Evolutionary conservation across 2,797 vertebrate genomes (phyloP).

Genomic region (Sarcophilus harrisii): DNA sequence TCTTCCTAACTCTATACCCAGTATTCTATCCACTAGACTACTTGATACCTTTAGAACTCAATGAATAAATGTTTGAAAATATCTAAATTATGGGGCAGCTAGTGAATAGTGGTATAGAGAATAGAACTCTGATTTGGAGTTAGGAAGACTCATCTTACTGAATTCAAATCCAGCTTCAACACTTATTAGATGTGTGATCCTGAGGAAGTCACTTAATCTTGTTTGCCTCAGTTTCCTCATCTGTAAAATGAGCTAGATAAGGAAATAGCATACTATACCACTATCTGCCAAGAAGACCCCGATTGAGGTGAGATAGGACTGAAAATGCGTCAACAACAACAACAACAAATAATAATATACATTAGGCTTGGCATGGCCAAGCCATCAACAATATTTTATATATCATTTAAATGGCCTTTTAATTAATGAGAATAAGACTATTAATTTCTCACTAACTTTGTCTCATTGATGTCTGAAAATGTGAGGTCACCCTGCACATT

Average conservation of each 20-base stretch:
- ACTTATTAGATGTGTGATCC: not conserved
- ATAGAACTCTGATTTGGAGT: not conserved
- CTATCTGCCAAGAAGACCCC: not conserved
- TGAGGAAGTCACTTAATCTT: not conserved
- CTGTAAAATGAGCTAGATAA: not conserved
- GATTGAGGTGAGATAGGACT: not conserved
- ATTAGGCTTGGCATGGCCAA: not conserved
- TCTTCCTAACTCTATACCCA: not conserved
- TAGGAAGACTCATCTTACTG: not conserved
- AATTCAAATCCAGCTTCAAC: not conserved
- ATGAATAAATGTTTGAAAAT: not conserved
- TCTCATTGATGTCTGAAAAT: not conserved
- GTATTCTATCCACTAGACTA: not conserved
- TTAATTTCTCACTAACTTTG: not conserved
- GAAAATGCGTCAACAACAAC: not conserved
- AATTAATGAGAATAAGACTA: not conserved
- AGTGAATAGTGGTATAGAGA: not conserved
- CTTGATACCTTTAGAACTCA: not conserved
- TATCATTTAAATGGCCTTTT: not conserved
- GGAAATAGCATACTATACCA: not conserved
- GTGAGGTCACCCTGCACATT: not conserved
- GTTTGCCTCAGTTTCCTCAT: not conserved
- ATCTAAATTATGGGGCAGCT: not conserved
- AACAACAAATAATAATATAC: not conserved
- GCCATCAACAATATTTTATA: not conserved